Evolutionary conservation across 2,113 vertebrate genomes (phyloP).

Genomic region (Bos taurus): ARS-UCD2.0 NC_037347.1:62425501-62426000

Average conservation of each 20-base stretch:
- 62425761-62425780: not conserved
- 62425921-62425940: not conserved
- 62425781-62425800: not conserved
- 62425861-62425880: not conserved
- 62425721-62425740: not conserved
- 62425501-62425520: not conserved
- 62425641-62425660: fast-evolving
- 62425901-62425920: not conserved
- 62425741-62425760: not conserved
- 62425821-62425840: not conserved
- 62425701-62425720: not conserved
- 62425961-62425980: not conserved
- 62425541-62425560: not conserved
- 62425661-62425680: not conserved
- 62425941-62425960: not conserved
- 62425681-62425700: not conserved
- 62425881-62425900: not conserved
- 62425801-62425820: not conserved
- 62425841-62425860: not conserved
- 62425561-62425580: not conserved
- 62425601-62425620: fast-evolving
- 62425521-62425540: not conserved
- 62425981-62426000: not conserved
- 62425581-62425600: not conserved
- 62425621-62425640: not conserved